These are phyloP conservation scores for Whitmania pigra DNA, from an alignment of 1,140 invertebrate species.

Conservation along the genomic window DNA sequence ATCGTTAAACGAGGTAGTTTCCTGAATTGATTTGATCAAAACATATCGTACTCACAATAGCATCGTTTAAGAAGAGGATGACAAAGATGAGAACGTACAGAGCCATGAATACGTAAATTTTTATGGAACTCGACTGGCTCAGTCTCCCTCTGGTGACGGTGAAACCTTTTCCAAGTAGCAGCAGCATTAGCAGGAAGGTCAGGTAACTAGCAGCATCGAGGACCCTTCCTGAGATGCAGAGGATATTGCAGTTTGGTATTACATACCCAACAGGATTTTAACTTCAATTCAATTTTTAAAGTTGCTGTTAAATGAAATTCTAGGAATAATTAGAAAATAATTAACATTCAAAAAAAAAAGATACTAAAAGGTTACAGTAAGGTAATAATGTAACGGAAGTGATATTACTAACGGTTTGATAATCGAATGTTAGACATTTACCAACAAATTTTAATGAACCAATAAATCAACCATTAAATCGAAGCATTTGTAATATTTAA, in stretches of 20 bases:
- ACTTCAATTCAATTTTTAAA: not conserved
- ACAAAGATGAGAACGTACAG: slow-evolving; percentile 56
- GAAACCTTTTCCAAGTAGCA: slow-evolving; percentile 74
- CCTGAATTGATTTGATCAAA: not conserved
- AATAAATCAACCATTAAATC: too few species aligned
- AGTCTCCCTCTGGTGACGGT: slow-evolving; percentile 66
- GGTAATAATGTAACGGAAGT: too few species aligned
- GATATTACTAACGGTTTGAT: too few species aligned
- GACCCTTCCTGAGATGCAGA: slow-evolving; percentile 48
- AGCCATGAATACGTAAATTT: slow-evolving; percentile 64
- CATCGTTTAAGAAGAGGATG: slow-evolving; percentile 63
- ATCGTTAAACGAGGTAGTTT: not conserved
- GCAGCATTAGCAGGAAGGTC: slow-evolving; percentile 59
- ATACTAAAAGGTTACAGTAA: too few species aligned
- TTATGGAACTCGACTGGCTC: slow-evolving; percentile 48
- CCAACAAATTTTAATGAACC: too few species aligned
- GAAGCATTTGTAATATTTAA: too few species aligned
- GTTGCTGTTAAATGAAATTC: not conserved
- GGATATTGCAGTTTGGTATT: not conserved
- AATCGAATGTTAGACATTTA: too few species aligned
- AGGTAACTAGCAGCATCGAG: slow-evolving; percentile 56
- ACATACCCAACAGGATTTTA: not conserved
- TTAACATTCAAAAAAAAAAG: not conserved
- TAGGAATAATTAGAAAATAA: not conserved
- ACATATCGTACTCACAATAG: slow-evolving; percentile 45